These are phyloP conservation scores for Cremastinae sp. DNA, from an alignment of 2,888 invertebrate genomes.

Conservation along the genomic window DNA sequence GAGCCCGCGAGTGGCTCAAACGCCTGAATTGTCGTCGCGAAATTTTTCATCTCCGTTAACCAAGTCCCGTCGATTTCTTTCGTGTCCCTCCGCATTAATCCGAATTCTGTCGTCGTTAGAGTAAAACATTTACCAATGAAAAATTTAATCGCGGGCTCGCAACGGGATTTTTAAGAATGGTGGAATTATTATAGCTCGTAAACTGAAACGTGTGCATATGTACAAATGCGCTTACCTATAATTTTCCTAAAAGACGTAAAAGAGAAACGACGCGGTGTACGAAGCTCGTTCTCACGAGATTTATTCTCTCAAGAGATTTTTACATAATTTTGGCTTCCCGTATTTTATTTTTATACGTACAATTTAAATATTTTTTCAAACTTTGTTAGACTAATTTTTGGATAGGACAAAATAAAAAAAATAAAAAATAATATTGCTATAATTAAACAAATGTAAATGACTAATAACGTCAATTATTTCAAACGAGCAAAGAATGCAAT, in stretches of 20 bases:
- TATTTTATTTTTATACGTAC: no score
- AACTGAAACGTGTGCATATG: not conserved
- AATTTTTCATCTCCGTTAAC: slow-evolving; percentile 33
- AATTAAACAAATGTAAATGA: no score
- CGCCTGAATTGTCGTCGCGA: slow-evolving; percentile 43
- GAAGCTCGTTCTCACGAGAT: slow-evolving; percentile 30
- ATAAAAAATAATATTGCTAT: no score
- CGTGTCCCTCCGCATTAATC: no score
- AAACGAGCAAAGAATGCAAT: no score
- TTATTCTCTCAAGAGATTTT: no score
- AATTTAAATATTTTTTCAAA: no score
- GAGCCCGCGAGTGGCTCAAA: slow-evolving; percentile 42
- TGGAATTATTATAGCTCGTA: slow-evolving; percentile 26
- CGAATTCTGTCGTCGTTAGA: not conserved
- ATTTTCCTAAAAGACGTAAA: slow-evolving; percentile 5
- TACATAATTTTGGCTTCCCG: no score
- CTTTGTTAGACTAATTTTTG: no score
- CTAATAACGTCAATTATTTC: no score
- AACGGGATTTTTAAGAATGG: slow-evolving; percentile 10
- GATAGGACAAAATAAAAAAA: no score
- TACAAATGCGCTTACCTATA: not conserved
- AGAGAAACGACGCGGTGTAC: not conserved
- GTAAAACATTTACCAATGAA: not conserved
- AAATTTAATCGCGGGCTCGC: not conserved
- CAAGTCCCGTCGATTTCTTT: no score